Conservation (phyloP, 2,797 vertebrate genomes). For the Catamblyrhynchus diadema region DNA sequence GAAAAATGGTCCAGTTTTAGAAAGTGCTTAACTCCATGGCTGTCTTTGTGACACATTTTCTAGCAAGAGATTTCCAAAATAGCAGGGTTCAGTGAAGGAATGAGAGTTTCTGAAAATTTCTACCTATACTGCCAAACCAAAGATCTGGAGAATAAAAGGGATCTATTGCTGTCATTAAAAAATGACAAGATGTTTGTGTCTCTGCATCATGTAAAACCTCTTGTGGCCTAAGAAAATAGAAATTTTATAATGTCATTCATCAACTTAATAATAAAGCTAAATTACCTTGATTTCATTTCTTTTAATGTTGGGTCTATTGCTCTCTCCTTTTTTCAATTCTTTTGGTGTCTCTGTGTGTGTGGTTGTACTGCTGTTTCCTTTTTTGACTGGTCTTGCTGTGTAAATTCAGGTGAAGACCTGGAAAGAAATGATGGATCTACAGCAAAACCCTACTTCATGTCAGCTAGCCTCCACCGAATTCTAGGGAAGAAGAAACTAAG, state of each 20-base stretch:
- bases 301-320: constrained; percentile 53
- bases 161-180: background rate
- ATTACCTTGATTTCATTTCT: background rate
- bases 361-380: constrained; percentile 9
- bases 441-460: constrained; percentile 94
- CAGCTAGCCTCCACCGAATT: constrained; percentile 89
- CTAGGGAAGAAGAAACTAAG: constrained; percentile 86
- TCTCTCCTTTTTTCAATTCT: constrained; percentile 39
- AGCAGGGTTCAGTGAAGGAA: background rate
- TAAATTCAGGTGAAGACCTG: constrained; percentile 91
- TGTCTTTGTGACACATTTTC: background rate
- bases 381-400: constrained; percentile 44
- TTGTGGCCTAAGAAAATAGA: background rate
- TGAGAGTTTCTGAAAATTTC: background rate
- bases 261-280: background rate
- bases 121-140: background rate
- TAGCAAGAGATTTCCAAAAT: background rate
- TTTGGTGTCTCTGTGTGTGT: background rate
- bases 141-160: background rate
- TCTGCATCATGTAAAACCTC: background rate
- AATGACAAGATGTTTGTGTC: background rate
- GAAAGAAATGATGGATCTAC: constrained; percentile 94
- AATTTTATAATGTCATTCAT: background rate
- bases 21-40: background rate
- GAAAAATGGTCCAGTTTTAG: background rate